phyloP scores from a whole-genome alignment of 2,888 invertebrate species.

The Rhabditophanes sp. region DNA sequence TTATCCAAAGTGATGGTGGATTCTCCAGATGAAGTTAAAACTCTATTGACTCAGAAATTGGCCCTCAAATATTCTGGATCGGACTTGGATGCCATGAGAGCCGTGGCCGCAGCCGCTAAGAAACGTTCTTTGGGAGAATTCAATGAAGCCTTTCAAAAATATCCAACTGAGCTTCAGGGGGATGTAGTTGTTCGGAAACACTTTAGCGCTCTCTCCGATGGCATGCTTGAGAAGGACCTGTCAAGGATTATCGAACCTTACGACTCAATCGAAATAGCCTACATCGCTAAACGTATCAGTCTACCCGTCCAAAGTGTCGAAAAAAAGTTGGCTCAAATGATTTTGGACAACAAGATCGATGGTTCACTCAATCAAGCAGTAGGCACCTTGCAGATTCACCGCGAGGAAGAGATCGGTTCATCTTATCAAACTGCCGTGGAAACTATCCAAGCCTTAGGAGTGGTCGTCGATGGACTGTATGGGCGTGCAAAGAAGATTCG shows the following conservation, averaged over 20 bases:
- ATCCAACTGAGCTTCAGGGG: conserved; percentile 59
- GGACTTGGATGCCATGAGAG: conserved; percentile 85
- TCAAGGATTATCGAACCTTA: conserved; percentile 97
- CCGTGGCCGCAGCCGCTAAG: conserved; percentile 85
- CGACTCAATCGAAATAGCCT: conserved; percentile 63
- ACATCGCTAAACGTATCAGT: conserved; percentile 36
- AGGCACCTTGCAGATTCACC: conserved; percentile 1
- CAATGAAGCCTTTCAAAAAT: conserved; percentile 59
- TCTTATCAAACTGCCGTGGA: conserved; percentile 87
- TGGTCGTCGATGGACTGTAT: conserved; percentile 68
- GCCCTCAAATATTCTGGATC: conserved; percentile 76
- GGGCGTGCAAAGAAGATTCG: too few species aligned
- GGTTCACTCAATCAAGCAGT: conserved; percentile 43
- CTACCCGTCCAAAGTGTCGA: conserved; percentile 60
- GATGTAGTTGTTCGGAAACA: conserved; percentile 94
- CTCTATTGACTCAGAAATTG: conserved; percentile 74
- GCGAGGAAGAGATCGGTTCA: neutral
- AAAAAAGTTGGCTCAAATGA: conserved; percentile 98
- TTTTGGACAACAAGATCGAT: conserved; percentile 81
- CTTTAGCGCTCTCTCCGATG: conserved; percentile 85
- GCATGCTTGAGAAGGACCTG: conserved; percentile 95
- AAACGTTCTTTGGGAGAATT: conserved; percentile 91
- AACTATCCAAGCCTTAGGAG: conserved; percentile 95
- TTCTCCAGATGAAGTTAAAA: conserved; percentile 25
- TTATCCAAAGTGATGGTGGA: conserved; percentile 62